Percentiles rank a stretch among this genome's conserved stretches.
Conservation (phyloP, 2,113 vertebrate genomes). For the Scomber colias region DNA sequence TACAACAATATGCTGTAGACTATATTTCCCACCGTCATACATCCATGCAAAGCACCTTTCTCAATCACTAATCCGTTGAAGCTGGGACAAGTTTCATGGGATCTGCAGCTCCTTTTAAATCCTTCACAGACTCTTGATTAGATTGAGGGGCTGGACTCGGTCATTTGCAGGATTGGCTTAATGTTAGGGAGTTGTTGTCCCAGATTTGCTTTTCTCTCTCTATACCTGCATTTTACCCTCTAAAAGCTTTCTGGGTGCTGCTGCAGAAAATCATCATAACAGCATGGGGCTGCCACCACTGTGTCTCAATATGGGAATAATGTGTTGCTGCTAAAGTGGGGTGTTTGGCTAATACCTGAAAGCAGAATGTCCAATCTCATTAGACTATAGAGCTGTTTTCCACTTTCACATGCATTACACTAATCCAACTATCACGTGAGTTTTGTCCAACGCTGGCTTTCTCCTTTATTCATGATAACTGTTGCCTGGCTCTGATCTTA, state of each 20-base stretch:
- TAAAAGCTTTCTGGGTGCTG: background rate
- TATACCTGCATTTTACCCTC: no score
- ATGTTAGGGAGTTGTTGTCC: background rate
- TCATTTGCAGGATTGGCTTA: background rate
- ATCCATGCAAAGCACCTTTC: background rate
- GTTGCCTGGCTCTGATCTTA: background rate
- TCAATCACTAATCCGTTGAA: background rate
- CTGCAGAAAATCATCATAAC: background rate
- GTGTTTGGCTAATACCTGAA: background rate
- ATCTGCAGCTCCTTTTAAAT: background rate
- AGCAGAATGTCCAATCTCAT: no score
- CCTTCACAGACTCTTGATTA: background rate
- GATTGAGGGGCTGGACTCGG: background rate
- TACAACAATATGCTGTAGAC: background rate
- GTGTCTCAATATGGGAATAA: background rate
- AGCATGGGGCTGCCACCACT: background rate
- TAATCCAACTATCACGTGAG: slow-evolving; percentile 2
- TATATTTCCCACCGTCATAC: background rate
- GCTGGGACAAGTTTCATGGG: background rate
- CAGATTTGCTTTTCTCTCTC: no score
- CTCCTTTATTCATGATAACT: background rate
- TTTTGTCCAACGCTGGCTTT: background rate
- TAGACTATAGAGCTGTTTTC: no score
- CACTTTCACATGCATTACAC: background rate
- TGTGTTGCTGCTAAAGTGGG: background rate